Percentiles rank a stretch among this genome's conserved stretches.
Evolutionary conservation across 2,113 vertebrate genomes (phyloP).

Genomic region (Muntiacus muntjak): DNA sequence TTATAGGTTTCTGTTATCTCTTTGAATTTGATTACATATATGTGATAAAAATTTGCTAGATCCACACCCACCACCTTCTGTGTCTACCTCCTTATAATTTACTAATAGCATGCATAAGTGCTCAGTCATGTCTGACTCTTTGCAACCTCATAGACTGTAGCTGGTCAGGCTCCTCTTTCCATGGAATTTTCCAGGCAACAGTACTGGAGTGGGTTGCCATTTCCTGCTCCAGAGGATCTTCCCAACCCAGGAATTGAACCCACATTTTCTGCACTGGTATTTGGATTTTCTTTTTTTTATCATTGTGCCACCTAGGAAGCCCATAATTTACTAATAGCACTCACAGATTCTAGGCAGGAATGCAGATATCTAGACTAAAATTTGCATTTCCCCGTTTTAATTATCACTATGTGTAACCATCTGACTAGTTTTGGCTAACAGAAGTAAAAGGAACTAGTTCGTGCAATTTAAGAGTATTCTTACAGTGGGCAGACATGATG

Average conservation of each 20-base stretch:
- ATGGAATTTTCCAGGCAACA: not conserved
- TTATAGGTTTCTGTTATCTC: not conserved
- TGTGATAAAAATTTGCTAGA: not conserved
- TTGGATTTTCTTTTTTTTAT: not conserved
- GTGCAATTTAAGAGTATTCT: not conserved
- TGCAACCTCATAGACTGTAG: not conserved
- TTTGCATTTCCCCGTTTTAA: not conserved
- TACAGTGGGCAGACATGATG: not conserved
- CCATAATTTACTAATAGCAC: not conserved
- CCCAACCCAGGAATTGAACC: not conserved
- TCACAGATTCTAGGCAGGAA: not conserved
- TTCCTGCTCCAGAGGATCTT: not conserved
- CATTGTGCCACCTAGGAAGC: not conserved
- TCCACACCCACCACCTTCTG: not conserved
- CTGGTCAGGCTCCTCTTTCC: not conserved
- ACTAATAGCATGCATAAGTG: not conserved
- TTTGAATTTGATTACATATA: not conserved
- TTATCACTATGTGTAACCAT: not conserved
- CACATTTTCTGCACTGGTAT: not conserved
- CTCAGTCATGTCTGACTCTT: not conserved
- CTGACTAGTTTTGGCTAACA: not conserved
- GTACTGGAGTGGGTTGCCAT: not conserved
- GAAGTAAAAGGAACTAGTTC: not conserved
- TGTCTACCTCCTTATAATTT: not conserved
- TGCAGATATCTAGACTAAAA: not conserved